A percentile compares a stretch with the other conserved stretches of the same genome.
Evolutionary conservation across 2,888 invertebrate genomes (phyloP).

Genomic region (Pyrocoelia pectoralis): DNA sequence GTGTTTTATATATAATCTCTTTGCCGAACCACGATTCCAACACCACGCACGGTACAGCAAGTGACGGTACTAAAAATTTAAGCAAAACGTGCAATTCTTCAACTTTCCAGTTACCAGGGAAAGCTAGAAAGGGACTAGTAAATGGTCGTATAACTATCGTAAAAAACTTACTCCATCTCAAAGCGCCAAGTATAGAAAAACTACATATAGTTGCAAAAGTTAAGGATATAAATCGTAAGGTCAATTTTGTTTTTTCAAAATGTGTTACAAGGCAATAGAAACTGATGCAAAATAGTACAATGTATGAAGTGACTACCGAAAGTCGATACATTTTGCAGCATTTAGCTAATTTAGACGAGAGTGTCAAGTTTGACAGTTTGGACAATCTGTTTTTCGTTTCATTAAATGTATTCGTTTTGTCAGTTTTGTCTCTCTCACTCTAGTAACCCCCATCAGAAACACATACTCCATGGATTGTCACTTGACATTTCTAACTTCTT

Average conservation of each 20-base stretch:
- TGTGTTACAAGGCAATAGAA: background rate
- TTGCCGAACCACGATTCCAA: background rate
- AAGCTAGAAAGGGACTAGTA: background rate
- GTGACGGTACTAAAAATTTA: constrained; percentile 1
- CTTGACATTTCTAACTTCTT: no score
- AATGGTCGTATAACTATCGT: background rate
- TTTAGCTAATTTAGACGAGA: background rate
- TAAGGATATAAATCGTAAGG: background rate
- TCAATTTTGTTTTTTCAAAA: background rate
- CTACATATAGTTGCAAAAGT: background rate
- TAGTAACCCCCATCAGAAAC: no score
- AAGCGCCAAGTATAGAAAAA: background rate
- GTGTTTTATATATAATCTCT: background rate
- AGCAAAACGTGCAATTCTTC: constrained; percentile 1
- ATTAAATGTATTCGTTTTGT: no score
- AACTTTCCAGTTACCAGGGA: constrained; percentile 9
- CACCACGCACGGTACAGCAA: constrained; percentile 1
- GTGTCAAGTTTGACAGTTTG: background rate
- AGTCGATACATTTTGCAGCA: constrained; percentile 4
- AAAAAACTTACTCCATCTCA: constrained; percentile 9
- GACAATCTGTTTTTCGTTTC: no score
- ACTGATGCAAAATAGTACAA: constrained; percentile 3
- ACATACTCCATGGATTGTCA: no score
- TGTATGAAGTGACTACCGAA: background rate
- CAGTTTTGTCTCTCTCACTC: no score